Percentiles rank a stretch among this genome's conserved stretches.
phyloP scores from a whole-genome alignment of 35 echinoderm and acorn worm genomes.

The Anneissia japonica region DNA sequence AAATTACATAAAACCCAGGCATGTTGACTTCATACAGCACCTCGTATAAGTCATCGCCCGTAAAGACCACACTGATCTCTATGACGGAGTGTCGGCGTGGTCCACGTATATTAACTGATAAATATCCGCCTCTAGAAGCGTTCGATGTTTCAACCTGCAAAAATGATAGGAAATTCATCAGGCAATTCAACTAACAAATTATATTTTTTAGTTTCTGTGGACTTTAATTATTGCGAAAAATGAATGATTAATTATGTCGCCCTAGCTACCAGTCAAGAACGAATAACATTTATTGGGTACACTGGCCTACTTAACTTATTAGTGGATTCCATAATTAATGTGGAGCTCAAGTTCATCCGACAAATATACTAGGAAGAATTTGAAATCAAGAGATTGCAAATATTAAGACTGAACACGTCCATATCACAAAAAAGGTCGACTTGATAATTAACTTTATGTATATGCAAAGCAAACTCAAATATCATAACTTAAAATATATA shows the following conservation, averaged over 20 bases:
- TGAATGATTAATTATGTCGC: neutral
- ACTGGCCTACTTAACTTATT: too few relatives aligned
- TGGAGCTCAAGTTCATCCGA: too few relatives aligned
- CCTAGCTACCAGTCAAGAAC: neutral
- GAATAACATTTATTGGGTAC: too few relatives aligned
- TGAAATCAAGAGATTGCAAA: too few relatives aligned
- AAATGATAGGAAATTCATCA: neutral
- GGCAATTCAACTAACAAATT: neutral
- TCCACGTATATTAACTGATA: constrained; percentile 68
- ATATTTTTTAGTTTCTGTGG: neutral
- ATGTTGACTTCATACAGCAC: constrained; percentile 78
- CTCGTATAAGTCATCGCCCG: constrained; percentile 84
- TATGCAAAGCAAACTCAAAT: too few relatives aligned
- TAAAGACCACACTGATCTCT: constrained; percentile 75
- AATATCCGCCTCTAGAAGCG: constrained; percentile 62
- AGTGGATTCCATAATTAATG: too few relatives aligned
- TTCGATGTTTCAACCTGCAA: constrained; percentile 57
- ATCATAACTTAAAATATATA: too few relatives aligned
- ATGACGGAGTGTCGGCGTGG: constrained; percentile 68
- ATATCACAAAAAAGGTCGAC: too few relatives aligned
- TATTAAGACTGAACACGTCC: too few relatives aligned
- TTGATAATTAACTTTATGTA: too few relatives aligned
- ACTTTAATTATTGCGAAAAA: neutral
- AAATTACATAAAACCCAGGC: constrained; percentile 84
- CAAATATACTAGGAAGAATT: too few relatives aligned